Percentiles rank a stretch among this genome's conserved stretches.
phyloP scores from a whole-genome alignment of 2,888 invertebrate genomes.

The Plutella xylostella region DNA sequence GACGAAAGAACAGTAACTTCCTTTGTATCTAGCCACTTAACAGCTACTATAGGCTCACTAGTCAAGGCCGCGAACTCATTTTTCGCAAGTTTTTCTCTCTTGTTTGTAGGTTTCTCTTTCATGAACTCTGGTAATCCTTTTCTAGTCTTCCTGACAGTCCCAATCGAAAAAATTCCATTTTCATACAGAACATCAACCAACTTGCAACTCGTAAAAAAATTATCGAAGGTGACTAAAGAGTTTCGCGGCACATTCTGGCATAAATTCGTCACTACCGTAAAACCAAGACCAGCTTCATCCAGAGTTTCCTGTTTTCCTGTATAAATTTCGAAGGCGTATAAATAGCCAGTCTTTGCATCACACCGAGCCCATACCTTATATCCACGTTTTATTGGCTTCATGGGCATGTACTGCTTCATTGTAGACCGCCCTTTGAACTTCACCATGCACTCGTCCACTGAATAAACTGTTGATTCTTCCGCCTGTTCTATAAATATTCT shows the following conservation, averaged over 20 bases:
- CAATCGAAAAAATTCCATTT: slow-evolving; percentile 23
- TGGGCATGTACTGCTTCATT: slow-evolving; percentile 24
- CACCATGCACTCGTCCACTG: slow-evolving; percentile 24
- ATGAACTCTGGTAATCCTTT: slow-evolving; percentile 23
- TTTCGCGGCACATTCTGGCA: slow-evolving; percentile 6
- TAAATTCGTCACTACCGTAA: slow-evolving; percentile 17
- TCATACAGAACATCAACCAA: slow-evolving; percentile 20
- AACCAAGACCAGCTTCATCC: slow-evolving; percentile 20
- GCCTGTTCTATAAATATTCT: slow-evolving; percentile 18
- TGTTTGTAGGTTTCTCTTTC: slow-evolving; percentile 21
- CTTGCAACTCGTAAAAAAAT: slow-evolving; percentile 8
- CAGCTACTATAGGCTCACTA: slow-evolving; percentile 16
- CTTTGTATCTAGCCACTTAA: slow-evolving; percentile 20
- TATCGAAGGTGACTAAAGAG: slow-evolving; percentile 8
- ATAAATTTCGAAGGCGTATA: slow-evolving; percentile 20
- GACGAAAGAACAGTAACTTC: slow-evolving; percentile 21
- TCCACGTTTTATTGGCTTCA: slow-evolving; percentile 16
- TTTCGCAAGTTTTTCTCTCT: slow-evolving; percentile 21
- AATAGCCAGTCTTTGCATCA: slow-evolving; percentile 9
- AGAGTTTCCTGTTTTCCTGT: slow-evolving; percentile 20
- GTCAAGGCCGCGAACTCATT: slow-evolving; percentile 23
- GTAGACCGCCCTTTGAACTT: slow-evolving; percentile 23
- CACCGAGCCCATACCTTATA: slow-evolving; percentile 11
- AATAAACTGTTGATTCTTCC: slow-evolving; percentile 17
- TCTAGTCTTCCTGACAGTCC: slow-evolving; percentile 23